Evolutionary conservation across 2,888 invertebrate species (phyloP).

Genomic region (Deroplatys truncata): DNA sequence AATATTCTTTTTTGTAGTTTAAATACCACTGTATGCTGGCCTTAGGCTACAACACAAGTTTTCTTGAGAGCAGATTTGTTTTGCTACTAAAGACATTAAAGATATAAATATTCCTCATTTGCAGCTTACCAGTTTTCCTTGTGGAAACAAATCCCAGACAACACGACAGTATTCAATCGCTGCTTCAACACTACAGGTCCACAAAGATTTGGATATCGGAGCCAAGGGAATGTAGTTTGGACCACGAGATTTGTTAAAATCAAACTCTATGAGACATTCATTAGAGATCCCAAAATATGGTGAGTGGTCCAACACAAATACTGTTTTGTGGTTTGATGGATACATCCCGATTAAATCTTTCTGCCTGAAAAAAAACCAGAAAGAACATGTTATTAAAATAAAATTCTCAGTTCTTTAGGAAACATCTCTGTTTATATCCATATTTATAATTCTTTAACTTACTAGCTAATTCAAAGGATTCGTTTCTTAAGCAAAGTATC

Average conservation of each 20-base stretch:
- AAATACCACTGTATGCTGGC: no score
- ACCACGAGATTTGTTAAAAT: constrained; percentile 65
- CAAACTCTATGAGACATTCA: constrained; percentile 79
- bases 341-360: constrained; percentile 46
- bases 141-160: constrained; percentile 95
- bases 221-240: constrained; percentile 71
- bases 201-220: constrained; percentile 86
- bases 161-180: constrained; percentile 94
- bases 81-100: no score
- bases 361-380: background rate
- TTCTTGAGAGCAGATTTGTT: no score
- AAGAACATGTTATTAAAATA: no score
- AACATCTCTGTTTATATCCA: no score
- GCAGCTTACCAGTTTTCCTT: constrained; percentile 69
- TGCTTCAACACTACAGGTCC: constrained; percentile 95
- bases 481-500: no score
- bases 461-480: no score
- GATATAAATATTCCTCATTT: background rate
- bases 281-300: constrained; percentile 85
- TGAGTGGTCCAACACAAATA: constrained; percentile 92
- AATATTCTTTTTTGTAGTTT: no score
- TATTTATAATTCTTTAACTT: no score
- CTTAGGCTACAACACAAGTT: no score
- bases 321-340: constrained; percentile 87
- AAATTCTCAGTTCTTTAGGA: no score